Evolutionary conservation across 2,113 vertebrate species (phyloP), one percentile per base, ranked within the genome.

Genomic region (Callospermophilus lateralis): DNA sequence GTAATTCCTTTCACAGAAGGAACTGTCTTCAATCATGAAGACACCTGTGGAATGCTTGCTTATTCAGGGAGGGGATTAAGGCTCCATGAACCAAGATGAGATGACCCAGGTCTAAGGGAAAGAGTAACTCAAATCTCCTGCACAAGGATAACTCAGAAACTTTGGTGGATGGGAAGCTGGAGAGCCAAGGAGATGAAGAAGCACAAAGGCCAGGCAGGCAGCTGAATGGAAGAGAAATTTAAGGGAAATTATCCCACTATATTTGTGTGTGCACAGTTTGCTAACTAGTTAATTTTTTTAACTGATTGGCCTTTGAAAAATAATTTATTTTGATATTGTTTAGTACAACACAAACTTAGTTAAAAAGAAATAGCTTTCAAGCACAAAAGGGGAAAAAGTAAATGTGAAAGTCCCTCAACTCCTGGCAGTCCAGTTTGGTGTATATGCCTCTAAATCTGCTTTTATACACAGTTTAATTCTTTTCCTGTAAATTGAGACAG

Each of bases 311-410:
- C 83, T 37, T 94, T 93, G 24, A 68, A 61, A 79, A 79, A 53
- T 37, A 67, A 81, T 42, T 84, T 39, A 61, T 89, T 81, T 89
- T 77, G 76, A 73, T 61, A 20, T 58, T 58, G 55, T 77, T 89
- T 89, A 76, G 39, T 68, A 16, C 78, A 93, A 51, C 63, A 77
- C 15, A 77, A 37, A 37, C 19, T 95, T 51, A 63, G n/a, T 63
- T 78, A 84, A 84, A 77, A 93, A 77, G 39, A 84, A 87, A 63
- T 22, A 78, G 34, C 51, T 84, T 89, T 93, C 70, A 89, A 70
- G 68, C 6, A 58, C 32, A 89, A 51, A 93, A 72, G n/a, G 39
- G 24, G 30, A 53, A 37, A 72, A 89, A 77, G 61, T 61, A 77
- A 39, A 84, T 58, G 37, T 83, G 11, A 90, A 93, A 93, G n/a